phyloP scores from a whole-genome alignment of 2,113 vertebrate genomes.

The Vimba vimba region DNA sequence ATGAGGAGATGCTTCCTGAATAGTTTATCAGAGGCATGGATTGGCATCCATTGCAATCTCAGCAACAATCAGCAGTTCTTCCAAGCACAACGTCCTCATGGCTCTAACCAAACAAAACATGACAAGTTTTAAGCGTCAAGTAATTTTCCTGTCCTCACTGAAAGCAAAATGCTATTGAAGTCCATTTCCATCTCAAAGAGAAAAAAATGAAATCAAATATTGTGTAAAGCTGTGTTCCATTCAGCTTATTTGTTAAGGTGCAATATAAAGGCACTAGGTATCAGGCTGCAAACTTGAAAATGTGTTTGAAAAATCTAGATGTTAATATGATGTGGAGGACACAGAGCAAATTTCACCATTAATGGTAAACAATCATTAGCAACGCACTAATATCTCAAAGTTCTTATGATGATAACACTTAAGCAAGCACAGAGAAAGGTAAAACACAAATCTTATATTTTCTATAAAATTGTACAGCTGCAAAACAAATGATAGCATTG shows the following conservation, averaged over 20 bases:
- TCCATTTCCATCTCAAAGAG: not conserved
- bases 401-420: not conserved
- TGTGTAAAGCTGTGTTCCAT: not conserved
- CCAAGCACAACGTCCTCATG: not conserved
- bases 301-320: too few relatives aligned
- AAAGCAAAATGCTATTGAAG: not conserved
- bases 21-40: slow-evolving; percentile 37
- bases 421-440: not conserved
- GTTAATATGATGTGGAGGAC: not conserved
- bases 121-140: not conserved
- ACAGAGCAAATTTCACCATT: not conserved
- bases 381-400: not conserved
- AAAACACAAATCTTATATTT: not conserved
- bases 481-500: not conserved
- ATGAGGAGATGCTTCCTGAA: slow-evolving; percentile 40
- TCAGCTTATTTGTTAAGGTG: not conserved
- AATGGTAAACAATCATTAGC: not conserved
- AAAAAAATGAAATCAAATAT: not conserved
- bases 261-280: not conserved
- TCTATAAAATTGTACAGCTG: not conserved
- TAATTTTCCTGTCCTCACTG: not conserved
- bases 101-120: not conserved
- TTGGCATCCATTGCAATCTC: slow-evolving; percentile 22
- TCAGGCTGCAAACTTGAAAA: not conserved
- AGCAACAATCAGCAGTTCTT: slow-evolving; percentile 20